A percentile compares a stretch with the other conserved stretches of the same genome.
These are phyloP conservation scores for Diplosoma virens DNA, from an alignment of 23 tunicate genomes.

Conservation along the genomic window DNA sequence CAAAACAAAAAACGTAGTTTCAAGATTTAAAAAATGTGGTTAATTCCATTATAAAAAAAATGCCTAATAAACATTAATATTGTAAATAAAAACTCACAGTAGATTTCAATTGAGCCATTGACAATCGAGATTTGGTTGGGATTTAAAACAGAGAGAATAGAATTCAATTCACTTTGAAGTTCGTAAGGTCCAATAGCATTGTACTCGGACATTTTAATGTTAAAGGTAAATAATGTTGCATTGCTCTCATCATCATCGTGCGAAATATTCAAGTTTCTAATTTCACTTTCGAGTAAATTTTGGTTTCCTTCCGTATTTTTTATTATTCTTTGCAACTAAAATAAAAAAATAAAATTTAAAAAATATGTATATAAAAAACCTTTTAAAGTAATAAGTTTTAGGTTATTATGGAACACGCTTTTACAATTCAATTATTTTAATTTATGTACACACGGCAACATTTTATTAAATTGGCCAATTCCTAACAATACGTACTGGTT, in stretches of 20 bases:
- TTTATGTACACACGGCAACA: too few relatives aligned
- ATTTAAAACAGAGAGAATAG: not conserved
- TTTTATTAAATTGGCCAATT: too few relatives aligned
- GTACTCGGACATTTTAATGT: constrained; percentile 50
- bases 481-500: too few relatives aligned
- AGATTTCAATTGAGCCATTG: constrained; percentile 11
- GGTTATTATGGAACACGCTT: too few relatives aligned
- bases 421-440: too few relatives aligned
- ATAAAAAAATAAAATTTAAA: too few relatives aligned
- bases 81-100: constrained; percentile 44
- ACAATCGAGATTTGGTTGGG: not conserved
- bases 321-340: not conserved
- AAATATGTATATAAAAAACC: too few relatives aligned
- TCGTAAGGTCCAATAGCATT: constrained; percentile 47
- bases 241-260: not conserved
- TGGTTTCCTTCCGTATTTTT: constrained; percentile 1
- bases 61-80: too few relatives aligned
- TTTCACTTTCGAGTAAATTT: not conserved
- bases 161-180: constrained; percentile 22
- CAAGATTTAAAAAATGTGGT: too few relatives aligned
- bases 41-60: too few relatives aligned
- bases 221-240: constrained; percentile 22
- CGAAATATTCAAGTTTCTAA: not conserved
- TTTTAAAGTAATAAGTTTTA: too few relatives aligned
- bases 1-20: too few relatives aligned